Evolutionary conservation across 2,888 invertebrate species (phyloP).

Genomic region (Prosopocoilus inquinatus): DNA sequence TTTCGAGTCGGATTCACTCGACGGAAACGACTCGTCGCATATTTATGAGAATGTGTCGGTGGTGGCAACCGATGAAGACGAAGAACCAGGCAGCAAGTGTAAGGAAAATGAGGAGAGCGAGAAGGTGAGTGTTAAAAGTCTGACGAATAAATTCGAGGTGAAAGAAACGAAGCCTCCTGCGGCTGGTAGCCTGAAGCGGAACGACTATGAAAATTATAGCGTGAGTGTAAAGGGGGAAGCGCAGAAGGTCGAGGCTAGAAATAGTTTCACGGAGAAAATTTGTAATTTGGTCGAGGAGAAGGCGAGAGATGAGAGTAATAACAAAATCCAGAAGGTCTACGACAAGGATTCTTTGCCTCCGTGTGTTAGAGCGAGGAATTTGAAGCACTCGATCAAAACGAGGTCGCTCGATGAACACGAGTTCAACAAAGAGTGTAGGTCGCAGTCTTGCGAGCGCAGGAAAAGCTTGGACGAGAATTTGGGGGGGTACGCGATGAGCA

Average conservation of each 20-base stretch:
- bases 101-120: constrained; percentile 7
- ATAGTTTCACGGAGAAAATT: constrained; percentile 14
- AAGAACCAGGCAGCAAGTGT: constrained; percentile 11
- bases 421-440: constrained; percentile 67
- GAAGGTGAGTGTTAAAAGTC: constrained; percentile 32
- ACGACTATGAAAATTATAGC: too few relatives aligned
- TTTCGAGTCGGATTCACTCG: constrained; percentile 17
- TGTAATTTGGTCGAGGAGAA: constrained; percentile 13
- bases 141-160: constrained; percentile 42
- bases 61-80: constrained; percentile 1
- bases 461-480: constrained; percentile 58
- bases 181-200: too few relatives aligned
- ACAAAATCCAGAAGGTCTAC: background rate
- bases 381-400: constrained; percentile 64
- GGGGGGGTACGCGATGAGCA: constrained; percentile 29
- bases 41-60: constrained; percentile 23
- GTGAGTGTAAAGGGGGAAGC: background rate
- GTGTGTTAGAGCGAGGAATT: constrained; percentile 60
- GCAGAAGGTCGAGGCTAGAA: background rate
- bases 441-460: constrained; percentile 44
- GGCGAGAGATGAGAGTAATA: background rate
- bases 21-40: constrained; percentile 31
- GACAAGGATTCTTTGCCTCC: constrained; percentile 54
- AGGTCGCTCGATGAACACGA: constrained; percentile 73
- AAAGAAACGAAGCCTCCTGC: constrained; percentile 42